A percentile compares a stretch with the other conserved stretches of the same genome.
These are phyloP conservation scores for Pterostichus madidus DNA, from an alignment of 2,888 invertebrate genomes.

Conservation along the genomic window DNA sequence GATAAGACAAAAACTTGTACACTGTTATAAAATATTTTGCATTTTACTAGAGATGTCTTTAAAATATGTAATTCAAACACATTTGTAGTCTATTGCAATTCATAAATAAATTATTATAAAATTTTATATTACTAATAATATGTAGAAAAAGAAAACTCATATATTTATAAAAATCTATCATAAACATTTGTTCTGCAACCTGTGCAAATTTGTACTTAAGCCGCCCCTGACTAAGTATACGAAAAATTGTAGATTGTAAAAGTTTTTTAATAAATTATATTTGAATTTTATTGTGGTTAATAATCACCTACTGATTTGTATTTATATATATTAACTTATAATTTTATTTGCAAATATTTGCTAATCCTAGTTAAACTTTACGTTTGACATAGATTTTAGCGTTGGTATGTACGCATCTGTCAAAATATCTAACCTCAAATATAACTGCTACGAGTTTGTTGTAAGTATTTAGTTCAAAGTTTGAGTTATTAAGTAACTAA, in stretches of 20 bases:
- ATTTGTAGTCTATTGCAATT: conserved; percentile 62
- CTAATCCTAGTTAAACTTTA: conserved; percentile 1
- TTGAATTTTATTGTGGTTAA: no score
- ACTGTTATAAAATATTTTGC: conserved; percentile 44
- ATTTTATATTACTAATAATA: conserved; percentile 39
- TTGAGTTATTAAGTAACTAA: background rate
- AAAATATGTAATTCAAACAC: background rate
- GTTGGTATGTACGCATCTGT: conserved; percentile 27
- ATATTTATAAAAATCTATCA: conserved; percentile 8
- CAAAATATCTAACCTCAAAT: conserved; percentile 36
- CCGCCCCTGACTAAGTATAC: background rate
- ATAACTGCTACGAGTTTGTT: background rate
- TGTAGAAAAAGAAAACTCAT: conserved; percentile 20
- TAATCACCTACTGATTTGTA: no score
- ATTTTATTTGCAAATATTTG: no score
- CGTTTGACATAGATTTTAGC: conserved; percentile 1
- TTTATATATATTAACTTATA: no score
- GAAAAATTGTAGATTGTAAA: conserved; percentile 31
- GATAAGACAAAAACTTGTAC: conserved; percentile 64
- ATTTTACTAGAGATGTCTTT: conserved; percentile 41
- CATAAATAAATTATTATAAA: conserved; percentile 57
- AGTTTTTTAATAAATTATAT: conserved; percentile 41
- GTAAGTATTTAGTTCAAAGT: conserved; percentile 30
- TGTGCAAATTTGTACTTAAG: conserved; percentile 22
- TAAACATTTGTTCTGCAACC: background rate